phyloP scores from a whole-genome alignment of 2,797 vertebrate species.

The Danio kyathit region DNA sequence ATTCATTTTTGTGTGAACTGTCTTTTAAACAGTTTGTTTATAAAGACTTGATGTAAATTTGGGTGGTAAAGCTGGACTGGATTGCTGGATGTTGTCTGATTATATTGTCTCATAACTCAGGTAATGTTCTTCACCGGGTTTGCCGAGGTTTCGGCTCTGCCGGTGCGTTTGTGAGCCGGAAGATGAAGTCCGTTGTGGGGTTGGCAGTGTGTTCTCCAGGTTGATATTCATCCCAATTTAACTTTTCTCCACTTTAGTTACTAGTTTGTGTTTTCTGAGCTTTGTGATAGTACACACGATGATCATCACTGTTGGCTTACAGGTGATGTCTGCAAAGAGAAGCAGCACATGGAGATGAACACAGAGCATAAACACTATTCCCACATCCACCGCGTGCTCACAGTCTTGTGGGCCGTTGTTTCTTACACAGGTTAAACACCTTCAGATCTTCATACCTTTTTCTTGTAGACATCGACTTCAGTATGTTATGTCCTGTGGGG shows the following conservation, averaged over 20 bases:
- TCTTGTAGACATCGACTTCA: slow-evolving; percentile 9
- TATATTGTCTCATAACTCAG: slow-evolving; percentile 66
- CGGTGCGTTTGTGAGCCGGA: slow-evolving; percentile 74
- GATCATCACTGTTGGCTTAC: slow-evolving; percentile 64
- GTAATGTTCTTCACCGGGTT: slow-evolving; percentile 75
- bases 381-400: slow-evolving; percentile 73
- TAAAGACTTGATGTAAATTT: background rate
- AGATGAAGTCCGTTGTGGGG: slow-evolving; percentile 82
- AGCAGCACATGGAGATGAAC: slow-evolving; percentile 84
- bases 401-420: slow-evolving; percentile 83
- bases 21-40: too few species aligned
- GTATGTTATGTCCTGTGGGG: background rate
- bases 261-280: background rate
- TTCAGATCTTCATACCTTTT: slow-evolving; percentile 8
- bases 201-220: slow-evolving; percentile 87
- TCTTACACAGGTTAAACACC: slow-evolving; percentile 85
- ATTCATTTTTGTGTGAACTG: too few species aligned
- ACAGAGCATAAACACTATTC: slow-evolving; percentile 78
- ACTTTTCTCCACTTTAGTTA: too few species aligned
- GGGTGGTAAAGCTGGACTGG: background rate
- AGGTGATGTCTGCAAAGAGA: slow-evolving; percentile 94
- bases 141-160: slow-evolving; percentile 76
- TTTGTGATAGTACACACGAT: background rate
- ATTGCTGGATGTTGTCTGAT: slow-evolving; percentile 13
- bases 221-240: slow-evolving; percentile 67